These are phyloP conservation scores for human (Homo sapiens) DNA, from an alignment of 2,113 vertebrate species.

Conservation along the genomic window GRCh38 chr2:79533501-79534000, in stretches of 20 bases:
- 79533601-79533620: neutral
- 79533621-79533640: neutral
- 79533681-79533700: neutral
- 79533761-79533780: neutral
- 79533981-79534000: neutral
- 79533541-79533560: neutral
- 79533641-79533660: neutral
- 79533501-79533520: neutral
- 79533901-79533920: fast-evolving
- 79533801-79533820: neutral
- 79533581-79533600: neutral
- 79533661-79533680: neutral
- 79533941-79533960: neutral
- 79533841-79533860: neutral
- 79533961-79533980: neutral
- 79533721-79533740: neutral
- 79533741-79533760: neutral
- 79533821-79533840: neutral
- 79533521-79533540: neutral
- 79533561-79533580: neutral
- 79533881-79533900: neutral
- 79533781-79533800: neutral
- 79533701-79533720: neutral
- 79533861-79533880: neutral
- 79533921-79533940: neutral